These are phyloP conservation scores for Melinaea marsaeus DNA, from an alignment of 2,888 invertebrate species.

Conservation along the genomic window DNA sequence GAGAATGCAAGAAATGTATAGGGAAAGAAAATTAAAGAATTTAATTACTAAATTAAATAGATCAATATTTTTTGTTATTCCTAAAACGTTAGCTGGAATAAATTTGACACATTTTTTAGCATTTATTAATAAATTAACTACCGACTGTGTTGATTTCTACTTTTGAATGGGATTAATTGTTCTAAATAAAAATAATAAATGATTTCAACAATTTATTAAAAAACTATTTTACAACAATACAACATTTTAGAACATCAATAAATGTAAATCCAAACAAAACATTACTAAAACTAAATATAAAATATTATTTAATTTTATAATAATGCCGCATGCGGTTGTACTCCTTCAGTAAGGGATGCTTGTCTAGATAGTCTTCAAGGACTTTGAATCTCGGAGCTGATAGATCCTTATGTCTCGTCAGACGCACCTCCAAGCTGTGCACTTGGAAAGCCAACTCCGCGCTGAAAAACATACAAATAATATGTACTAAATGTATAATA, in stretches of 20 bases:
- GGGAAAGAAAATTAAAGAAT: no score
- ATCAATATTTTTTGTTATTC: no score
- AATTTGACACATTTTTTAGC: no score
- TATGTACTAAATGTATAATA: neutral
- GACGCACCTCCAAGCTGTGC: constrained; percentile 79
- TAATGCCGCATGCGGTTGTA: constrained; percentile 46
- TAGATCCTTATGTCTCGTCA: constrained; percentile 79
- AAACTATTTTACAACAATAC: no score
- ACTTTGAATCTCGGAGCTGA: constrained; percentile 67
- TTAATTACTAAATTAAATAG: no score
- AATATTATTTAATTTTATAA: constrained; percentile 36
- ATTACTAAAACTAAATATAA: neutral
- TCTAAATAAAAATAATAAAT: constrained; percentile 1
- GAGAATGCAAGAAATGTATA: no score
- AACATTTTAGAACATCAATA: neutral
- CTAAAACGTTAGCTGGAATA: no score
- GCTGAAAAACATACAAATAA: constrained; percentile 39
- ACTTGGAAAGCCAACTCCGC: constrained; percentile 71
- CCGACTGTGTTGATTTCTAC: no score
- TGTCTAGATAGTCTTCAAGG: constrained; percentile 60
- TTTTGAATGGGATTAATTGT: no score
- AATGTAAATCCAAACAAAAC: neutral
- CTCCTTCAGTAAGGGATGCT: constrained; percentile 62
- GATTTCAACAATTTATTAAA: no score
- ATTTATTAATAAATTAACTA: no score